Percentiles rank a stretch among this genome's conserved stretches.
These are phyloP conservation scores for Nipponacmea schrenckii DNA, from an alignment of 2,888 invertebrate genomes.

Conservation along the genomic window DNA sequence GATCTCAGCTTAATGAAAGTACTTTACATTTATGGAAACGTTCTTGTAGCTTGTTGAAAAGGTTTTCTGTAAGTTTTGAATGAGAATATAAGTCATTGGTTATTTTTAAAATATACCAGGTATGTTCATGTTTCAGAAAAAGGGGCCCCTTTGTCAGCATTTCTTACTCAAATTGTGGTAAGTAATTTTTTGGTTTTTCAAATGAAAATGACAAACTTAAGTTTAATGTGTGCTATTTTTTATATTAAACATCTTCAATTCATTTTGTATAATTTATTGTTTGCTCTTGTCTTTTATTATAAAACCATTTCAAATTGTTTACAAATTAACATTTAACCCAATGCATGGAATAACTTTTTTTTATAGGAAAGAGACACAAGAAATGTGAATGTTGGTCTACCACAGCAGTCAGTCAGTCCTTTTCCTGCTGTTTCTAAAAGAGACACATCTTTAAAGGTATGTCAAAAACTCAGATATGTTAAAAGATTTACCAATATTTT, in stretches of 20 bases:
- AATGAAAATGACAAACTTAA: background rate
- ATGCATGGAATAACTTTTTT: conserved; percentile 7
- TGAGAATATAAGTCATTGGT: too few species aligned
- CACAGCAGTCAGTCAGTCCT: conserved; percentile 25
- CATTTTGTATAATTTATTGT: background rate
- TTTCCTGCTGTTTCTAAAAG: conserved; percentile 35
- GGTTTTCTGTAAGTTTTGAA: too few species aligned
- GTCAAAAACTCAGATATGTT: background rate
- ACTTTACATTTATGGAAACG: too few species aligned
- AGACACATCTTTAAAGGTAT: conserved; percentile 21
- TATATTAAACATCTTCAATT: background rate
- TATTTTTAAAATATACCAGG: too few species aligned
- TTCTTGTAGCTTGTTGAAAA: too few species aligned
- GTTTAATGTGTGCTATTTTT: background rate
- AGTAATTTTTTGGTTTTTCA: conserved; percentile 31
- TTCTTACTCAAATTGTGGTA: conserved; percentile 59
- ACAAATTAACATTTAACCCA: too few species aligned
- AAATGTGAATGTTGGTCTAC: conserved; percentile 35
- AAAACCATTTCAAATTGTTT: background rate
- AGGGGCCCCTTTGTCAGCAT: conserved; percentile 52
- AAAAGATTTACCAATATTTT: too few species aligned
- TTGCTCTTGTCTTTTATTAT: conserved; percentile 6
- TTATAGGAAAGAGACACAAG: conserved; percentile 54
- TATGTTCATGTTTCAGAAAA: conserved; percentile 40
- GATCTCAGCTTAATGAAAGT: background rate